phyloP scores from a whole-genome alignment of 2,888 invertebrate genomes.

The Parelbella ahira region DNA sequence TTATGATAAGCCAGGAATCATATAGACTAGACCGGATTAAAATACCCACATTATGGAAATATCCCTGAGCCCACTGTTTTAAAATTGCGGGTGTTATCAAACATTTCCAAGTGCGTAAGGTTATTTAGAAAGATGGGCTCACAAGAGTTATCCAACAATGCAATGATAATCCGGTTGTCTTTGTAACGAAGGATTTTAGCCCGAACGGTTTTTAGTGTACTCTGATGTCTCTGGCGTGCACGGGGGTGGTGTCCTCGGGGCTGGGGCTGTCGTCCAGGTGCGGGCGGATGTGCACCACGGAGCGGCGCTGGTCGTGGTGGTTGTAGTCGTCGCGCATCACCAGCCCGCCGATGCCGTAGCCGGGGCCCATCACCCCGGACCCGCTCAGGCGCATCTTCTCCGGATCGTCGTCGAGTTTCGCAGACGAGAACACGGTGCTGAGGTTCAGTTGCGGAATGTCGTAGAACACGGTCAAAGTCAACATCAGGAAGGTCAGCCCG shows the following conservation, averaged over 20 bases:
- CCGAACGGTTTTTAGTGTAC: conserved; percentile 68
- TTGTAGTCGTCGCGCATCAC: conserved; percentile 71
- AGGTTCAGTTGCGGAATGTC: conserved; percentile 94
- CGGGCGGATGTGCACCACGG: conserved; percentile 84
- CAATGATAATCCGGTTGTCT: conserved; percentile 15
- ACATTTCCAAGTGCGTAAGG: too few species aligned
- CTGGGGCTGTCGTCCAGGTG: conserved; percentile 85
- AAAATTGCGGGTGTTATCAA: too few species aligned
- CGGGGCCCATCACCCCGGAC: conserved; percentile 69
- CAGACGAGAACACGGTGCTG: conserved; percentile 87
- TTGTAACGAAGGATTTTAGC: too few species aligned
- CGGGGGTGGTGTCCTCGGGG: conserved; percentile 84
- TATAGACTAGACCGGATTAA: too few species aligned
- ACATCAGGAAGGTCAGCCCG: conserved; percentile 92
- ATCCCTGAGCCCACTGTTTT: too few species aligned
- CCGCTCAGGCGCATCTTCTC: conserved; percentile 85
- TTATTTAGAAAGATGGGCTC: too few species aligned
- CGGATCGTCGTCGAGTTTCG: conserved; percentile 80
- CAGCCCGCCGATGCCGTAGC: conserved; percentile 67
- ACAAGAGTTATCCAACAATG: too few species aligned
- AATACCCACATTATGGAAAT: too few species aligned
- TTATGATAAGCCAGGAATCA: too few species aligned
- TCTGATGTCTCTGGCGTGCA: conserved; percentile 79
- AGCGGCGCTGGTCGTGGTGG: conserved; percentile 78
- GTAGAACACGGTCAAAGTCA: conserved; percentile 90